phyloP scores from a whole-genome alignment of 37 sponge, comb jelly and placozoan species.

The Lycopodina hypogea region DNA sequence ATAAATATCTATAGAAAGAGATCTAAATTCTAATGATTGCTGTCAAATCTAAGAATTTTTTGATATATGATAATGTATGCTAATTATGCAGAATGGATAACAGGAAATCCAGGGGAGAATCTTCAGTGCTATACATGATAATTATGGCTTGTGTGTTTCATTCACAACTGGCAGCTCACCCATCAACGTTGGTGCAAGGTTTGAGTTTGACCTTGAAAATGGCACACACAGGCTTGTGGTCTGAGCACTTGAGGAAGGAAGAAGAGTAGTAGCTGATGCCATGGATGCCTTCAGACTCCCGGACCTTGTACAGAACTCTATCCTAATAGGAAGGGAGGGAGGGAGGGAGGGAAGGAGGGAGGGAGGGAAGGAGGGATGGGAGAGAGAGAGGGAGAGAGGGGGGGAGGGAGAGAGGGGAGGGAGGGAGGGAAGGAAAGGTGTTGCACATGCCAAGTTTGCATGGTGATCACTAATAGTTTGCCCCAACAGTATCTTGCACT shows the following conservation, averaged over 20 bases:
- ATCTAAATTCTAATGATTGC: no score
- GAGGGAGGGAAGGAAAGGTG: neutral
- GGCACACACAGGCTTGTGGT: conserved; percentile 52
- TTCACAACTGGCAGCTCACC: no score
- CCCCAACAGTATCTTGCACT: no score
- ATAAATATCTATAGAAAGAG: no score
- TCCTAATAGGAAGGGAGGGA: conserved; percentile 39
- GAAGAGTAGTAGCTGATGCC: conserved; percentile 60
- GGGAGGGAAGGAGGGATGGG: no score
- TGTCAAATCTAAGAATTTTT: no score
- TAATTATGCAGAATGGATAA: no score
- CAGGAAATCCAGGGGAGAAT: no score
- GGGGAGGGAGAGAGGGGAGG: neutral
- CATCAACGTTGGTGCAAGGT: conserved; percentile 34
- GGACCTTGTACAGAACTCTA: conserved; percentile 64
- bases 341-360: neutral
- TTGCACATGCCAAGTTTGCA: no score
- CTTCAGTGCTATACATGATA: neutral
- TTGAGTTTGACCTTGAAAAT: conserved; percentile 22
- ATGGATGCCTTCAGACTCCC: conserved; percentile 13
- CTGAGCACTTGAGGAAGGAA: conserved; percentile 35
- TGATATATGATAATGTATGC: no score
- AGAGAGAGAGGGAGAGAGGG: neutral
- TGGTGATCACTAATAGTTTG: no score
- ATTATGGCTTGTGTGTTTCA: no score